These are phyloP conservation scores for Paguma larvata DNA, from an alignment of 2,797 vertebrate species.

Conservation along the genomic window DNA sequence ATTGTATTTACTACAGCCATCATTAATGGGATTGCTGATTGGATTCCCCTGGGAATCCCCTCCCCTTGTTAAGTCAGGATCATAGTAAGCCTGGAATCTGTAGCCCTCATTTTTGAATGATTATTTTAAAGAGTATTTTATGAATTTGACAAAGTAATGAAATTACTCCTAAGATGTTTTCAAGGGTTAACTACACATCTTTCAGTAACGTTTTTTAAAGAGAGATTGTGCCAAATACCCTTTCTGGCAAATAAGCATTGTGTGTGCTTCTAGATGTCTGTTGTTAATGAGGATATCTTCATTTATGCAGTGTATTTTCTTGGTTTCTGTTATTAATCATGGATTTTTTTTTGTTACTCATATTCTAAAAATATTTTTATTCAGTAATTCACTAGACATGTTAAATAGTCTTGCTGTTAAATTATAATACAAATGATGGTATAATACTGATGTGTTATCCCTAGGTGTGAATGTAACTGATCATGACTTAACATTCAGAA, in stretches of 20 bases:
- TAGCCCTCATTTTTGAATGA: slow-evolving; percentile 43
- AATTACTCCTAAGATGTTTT: slow-evolving; percentile 58
- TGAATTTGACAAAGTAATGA: slow-evolving; percentile 40
- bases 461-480: slow-evolving; percentile 98
- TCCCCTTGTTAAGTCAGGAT: neutral
- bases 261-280: neutral
- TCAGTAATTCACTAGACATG: slow-evolving; percentile 28
- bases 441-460: slow-evolving; percentile 51
- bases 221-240: neutral
- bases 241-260: neutral
- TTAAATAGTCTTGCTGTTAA: slow-evolving; percentile 48
- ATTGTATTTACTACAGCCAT: neutral
- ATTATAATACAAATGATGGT: slow-evolving; percentile 53
- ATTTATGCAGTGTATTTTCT: neutral
- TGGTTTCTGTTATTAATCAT: slow-evolving; percentile 56
- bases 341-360: too few relatives aligned
- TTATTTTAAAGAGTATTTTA: slow-evolving; percentile 53
- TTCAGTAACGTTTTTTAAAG: neutral
- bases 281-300: slow-evolving; percentile 1
- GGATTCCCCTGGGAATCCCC: too few relatives aligned
- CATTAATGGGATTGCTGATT: neutral
- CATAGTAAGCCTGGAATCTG: neutral
- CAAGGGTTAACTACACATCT: neutral
- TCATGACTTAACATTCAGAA: slow-evolving; percentile 95
- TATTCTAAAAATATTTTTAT: slow-evolving; percentile 33